Percentiles rank a stretch among this genome's conserved stretches.
These are phyloP conservation scores for Drosophila truncata DNA, from an alignment of 1,140 invertebrate genomes.

Conservation along the genomic window DNA sequence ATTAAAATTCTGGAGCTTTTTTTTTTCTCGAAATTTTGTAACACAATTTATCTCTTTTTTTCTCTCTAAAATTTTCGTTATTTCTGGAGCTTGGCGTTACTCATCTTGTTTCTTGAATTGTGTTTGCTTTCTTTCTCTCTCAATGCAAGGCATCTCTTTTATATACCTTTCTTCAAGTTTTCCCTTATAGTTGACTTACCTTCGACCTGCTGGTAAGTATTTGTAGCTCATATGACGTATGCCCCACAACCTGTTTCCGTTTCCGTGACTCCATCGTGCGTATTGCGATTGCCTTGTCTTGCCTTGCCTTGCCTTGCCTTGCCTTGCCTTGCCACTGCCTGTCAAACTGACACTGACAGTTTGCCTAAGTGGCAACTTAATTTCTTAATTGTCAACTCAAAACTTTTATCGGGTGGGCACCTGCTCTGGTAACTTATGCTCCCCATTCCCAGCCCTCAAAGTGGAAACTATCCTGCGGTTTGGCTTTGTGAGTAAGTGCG, in stretches of 20 bases:
- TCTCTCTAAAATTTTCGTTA: too few relatives aligned
- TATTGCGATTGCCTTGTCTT: conserved; percentile 36
- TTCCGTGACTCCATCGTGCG: conserved; percentile 33
- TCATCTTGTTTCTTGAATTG: neutral
- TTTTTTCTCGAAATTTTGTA: too few relatives aligned
- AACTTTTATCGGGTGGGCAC: conserved; percentile 73
- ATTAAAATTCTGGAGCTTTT: neutral
- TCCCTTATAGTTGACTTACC: neutral
- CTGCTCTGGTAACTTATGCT: conserved; percentile 55
- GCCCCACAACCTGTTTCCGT: conserved; percentile 17
- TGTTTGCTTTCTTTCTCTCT: neutral
- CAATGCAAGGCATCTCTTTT: too few relatives aligned
- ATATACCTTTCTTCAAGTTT: too few relatives aligned
- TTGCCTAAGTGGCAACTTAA: conserved; percentile 85
- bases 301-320: too few relatives aligned
- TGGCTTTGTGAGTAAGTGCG: conserved; percentile 51
- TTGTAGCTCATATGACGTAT: neutral
- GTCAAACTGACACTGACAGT: conserved; percentile 84
- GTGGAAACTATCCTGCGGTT: conserved; percentile 64
- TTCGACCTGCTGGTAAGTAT: neutral
- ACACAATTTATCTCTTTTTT: too few relatives aligned
- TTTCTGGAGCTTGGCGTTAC: neutral
- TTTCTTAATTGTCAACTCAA: conserved; percentile 85
- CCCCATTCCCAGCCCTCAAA: neutral
- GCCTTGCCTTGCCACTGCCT: conserved; percentile 64